Conservation (phyloP, 37 sponge, comb jelly and placozoan species). For the Agelas oroides region DNA sequence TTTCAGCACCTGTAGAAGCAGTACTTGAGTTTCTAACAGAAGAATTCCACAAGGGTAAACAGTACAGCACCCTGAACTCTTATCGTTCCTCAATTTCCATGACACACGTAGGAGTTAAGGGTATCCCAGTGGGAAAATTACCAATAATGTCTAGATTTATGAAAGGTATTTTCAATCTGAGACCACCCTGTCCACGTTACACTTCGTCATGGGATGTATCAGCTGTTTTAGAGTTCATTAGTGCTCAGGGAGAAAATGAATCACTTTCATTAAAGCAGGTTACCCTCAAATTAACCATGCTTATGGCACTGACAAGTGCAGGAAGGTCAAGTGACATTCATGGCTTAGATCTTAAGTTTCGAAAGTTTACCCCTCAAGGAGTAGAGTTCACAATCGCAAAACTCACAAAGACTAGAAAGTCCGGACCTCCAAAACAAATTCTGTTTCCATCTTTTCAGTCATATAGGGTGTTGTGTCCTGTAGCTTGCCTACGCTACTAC, state of each 20-base stretch:
- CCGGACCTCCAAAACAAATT: not conserved
- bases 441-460: not conserved
- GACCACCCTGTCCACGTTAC: slow-evolving; percentile 17
- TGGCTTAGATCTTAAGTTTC: too few relatives aligned
- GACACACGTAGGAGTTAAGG: not conserved
- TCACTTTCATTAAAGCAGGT: not conserved
- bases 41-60: not conserved
- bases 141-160: not conserved
- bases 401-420: not conserved
- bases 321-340: not conserved
- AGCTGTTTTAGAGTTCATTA: not conserved
- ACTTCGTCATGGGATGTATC: slow-evolving; percentile 7
- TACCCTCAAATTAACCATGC: not conserved
- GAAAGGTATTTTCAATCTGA: slow-evolving; percentile 6
- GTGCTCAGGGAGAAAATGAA: not conserved
- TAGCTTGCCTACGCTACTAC: not conserved
- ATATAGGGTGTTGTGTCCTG: not conserved
- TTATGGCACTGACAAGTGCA: slow-evolving; percentile 9
- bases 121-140: not conserved
- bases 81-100: slow-evolving; percentile 13
- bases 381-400: not conserved
- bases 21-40: not conserved
- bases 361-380: not conserved
- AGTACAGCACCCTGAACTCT: slow-evolving; percentile 5
- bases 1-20: too few relatives aligned